Percentiles rank a stretch among this genome's conserved stretches.
Conservation (phyloP, 2,113 vertebrate genomes). For the Ursus arctos region DNA sequence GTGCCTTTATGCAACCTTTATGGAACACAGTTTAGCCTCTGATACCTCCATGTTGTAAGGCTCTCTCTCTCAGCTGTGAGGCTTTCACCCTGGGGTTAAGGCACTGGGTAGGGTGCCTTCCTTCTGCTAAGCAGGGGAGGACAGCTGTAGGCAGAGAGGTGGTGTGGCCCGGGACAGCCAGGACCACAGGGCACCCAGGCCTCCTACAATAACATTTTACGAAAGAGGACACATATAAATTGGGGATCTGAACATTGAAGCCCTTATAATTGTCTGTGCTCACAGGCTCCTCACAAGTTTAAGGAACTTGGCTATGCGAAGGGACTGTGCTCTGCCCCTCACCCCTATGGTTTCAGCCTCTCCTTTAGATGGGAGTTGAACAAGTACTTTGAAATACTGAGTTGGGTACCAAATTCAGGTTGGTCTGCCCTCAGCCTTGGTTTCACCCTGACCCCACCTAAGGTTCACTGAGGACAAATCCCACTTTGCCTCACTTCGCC, state of each 20-base stretch:
- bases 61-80: neutral
- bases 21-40: neutral
- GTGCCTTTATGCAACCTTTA: neutral
- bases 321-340: neutral
- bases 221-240: neutral
- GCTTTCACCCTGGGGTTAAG: neutral
- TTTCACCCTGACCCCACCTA: accelerated
- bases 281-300: accelerated
- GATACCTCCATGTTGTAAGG: neutral
- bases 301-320: accelerated
- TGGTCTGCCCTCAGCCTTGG: neutral
- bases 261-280: no score
- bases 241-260: neutral
- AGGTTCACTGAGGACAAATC: neutral
- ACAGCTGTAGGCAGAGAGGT: neutral
- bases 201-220: neutral
- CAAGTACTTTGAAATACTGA: neutral
- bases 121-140: neutral
- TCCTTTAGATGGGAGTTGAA: neutral
- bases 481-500: neutral
- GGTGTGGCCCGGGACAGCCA: neutral
- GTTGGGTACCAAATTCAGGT: neutral
- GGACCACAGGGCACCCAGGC: neutral
- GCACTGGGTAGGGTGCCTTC: neutral
- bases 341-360: neutral